Evolutionary conservation across 2,113 vertebrate genomes (phyloP).

Genomic region (Sardina pilchardus): DNA sequence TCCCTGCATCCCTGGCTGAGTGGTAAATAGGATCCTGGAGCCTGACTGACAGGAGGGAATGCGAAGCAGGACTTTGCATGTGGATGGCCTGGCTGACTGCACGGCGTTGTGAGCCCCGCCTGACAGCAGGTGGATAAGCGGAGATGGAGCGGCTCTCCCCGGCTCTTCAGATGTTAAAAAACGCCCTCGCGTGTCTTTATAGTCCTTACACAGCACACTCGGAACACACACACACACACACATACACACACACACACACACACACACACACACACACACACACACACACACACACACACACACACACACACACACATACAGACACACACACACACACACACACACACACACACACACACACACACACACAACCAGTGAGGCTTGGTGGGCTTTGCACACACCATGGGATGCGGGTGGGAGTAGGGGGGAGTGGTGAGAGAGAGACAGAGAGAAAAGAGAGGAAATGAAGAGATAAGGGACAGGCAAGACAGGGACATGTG

Average conservation of each 20-base stretch:
- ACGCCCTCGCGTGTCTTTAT: background rate
- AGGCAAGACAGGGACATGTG: no score
- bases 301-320: slow-evolving; percentile 24
- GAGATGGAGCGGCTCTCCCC: background rate
- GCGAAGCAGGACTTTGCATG: background rate
- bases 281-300: slow-evolving; percentile 17
- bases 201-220: background rate
- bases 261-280: background rate
- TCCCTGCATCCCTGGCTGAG: background rate
- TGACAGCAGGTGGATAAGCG: background rate
- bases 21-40: background rate
- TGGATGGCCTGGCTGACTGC: background rate
- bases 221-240: slow-evolving; percentile 9
- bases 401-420: no score
- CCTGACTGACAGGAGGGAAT: background rate
- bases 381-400: no score
- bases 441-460: background rate
- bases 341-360: no score
- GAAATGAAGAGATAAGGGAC: no score
- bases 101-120: background rate
- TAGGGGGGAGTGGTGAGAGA: no score
- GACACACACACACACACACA: no score
- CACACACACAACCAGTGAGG: no score
- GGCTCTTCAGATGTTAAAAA: background rate
- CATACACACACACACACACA: slow-evolving; percentile 23